Conservation (phyloP, 2,888 invertebrate genomes). For the Anoplius nigerrimus region DNA sequence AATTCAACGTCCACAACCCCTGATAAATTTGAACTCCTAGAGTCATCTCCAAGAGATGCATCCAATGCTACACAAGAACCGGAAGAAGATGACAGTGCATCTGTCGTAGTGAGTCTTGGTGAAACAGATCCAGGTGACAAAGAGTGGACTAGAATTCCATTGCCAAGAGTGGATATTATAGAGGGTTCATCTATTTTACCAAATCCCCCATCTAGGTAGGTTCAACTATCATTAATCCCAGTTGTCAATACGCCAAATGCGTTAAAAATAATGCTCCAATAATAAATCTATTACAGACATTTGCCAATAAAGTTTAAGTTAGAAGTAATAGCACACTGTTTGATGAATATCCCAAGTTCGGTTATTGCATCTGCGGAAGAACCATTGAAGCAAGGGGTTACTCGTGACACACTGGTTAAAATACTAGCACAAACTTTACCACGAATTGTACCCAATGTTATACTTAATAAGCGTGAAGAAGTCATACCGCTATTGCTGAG, state of each 20-base stretch:
- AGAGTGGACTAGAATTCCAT: constrained; percentile 75
- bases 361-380: constrained; percentile 71
- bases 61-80: constrained; percentile 59
- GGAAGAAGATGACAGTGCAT: constrained; percentile 69
- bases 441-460: constrained; percentile 82
- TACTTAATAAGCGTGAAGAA: constrained; percentile 83
- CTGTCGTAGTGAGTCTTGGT: constrained; percentile 67
- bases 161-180: constrained; percentile 63
- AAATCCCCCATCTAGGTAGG: constrained; percentile 50
- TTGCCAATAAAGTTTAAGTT: constrained; percentile 77
- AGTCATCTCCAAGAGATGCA: constrained; percentile 63
- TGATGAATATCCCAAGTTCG: constrained; percentile 71
- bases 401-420: constrained; percentile 74
- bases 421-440: constrained; percentile 79
- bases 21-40: constrained; percentile 70
- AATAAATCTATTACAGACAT: constrained; percentile 71
- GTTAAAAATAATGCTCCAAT: constrained; percentile 17
- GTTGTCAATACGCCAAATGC: not conserved
- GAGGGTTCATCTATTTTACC: constrained; percentile 51
- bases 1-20: constrained; percentile 72
- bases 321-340: constrained; percentile 77
- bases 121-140: constrained; percentile 71
- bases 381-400: constrained; percentile 69
- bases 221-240: not conserved
- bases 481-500: constrained; percentile 81